These are phyloP conservation scores for Anthrax anthrax DNA, from an alignment of 2,888 invertebrate genomes.

Conservation along the genomic window DNA sequence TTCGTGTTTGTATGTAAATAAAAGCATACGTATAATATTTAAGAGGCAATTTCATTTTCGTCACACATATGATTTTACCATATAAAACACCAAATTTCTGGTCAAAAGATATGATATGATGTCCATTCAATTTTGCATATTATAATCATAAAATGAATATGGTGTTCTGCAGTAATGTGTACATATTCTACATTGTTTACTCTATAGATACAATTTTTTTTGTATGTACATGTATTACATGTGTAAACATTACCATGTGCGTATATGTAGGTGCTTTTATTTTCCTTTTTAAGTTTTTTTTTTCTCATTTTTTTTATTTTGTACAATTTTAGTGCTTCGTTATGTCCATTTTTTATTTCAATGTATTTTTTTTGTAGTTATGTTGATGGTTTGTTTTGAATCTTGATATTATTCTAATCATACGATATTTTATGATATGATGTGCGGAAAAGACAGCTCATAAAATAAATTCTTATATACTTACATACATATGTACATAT, in stretches of 20 bases:
- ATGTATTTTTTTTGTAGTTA: too few species aligned
- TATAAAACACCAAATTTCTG: background rate
- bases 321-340: background rate
- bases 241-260: too few species aligned
- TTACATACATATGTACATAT: too few species aligned
- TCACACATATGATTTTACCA: background rate
- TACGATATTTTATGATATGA: constrained; percentile 15
- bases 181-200: too few species aligned
- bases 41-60: background rate
- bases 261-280: background rate
- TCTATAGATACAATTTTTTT: too few species aligned
- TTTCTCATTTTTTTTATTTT: background rate
- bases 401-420: too few species aligned
- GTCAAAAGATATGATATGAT: background rate
- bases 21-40: background rate
- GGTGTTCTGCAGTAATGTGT: constrained; percentile 14
- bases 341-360: background rate
- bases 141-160: constrained; percentile 33
- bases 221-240: too few species aligned
- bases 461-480: constrained; percentile 15
- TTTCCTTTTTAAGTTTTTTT: background rate
- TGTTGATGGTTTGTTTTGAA: too few species aligned
- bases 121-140: constrained; percentile 26
- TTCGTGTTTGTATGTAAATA: background rate
- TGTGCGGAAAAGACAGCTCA: constrained; percentile 18